Evolutionary conservation across 2,797 vertebrate species (phyloP).

Genomic region (Prionace glauca): DNA sequence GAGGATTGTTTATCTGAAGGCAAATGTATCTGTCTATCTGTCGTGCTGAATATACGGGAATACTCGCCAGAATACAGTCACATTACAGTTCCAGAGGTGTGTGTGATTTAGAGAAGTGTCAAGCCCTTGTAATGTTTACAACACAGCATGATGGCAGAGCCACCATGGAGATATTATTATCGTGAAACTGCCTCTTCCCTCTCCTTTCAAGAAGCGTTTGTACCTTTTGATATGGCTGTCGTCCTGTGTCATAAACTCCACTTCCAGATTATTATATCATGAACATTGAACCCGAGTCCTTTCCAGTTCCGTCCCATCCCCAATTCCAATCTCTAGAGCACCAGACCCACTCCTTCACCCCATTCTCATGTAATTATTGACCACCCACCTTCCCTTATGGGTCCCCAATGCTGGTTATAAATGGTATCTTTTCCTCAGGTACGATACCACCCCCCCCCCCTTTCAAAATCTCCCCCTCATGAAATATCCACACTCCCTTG

Average conservation of each 20-base stretch:
- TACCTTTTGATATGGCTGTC: background rate
- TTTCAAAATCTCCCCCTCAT: background rate
- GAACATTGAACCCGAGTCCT: no score
- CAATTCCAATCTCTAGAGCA: background rate
- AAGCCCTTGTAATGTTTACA: background rate
- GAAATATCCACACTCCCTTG: background rate
- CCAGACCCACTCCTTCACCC: background rate
- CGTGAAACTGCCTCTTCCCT: no score
- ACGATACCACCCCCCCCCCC: background rate
- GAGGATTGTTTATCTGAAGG: background rate
- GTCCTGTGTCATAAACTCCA: background rate
- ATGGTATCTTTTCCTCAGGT: background rate
- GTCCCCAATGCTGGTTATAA: background rate
- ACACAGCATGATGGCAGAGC: background rate
- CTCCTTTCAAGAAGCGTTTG: background rate
- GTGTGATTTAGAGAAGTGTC: background rate
- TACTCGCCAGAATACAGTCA: background rate
- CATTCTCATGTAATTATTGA: no score
- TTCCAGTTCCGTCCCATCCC: background rate
- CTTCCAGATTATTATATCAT: background rate
- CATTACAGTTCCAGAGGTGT: background rate
- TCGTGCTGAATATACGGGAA: no score
- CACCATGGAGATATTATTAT: background rate
- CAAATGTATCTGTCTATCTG: no score
- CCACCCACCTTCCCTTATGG: background rate